Evolutionary conservation across 2,113 vertebrate species (phyloP).

Genomic region (Catharus bicknelli): DNA sequence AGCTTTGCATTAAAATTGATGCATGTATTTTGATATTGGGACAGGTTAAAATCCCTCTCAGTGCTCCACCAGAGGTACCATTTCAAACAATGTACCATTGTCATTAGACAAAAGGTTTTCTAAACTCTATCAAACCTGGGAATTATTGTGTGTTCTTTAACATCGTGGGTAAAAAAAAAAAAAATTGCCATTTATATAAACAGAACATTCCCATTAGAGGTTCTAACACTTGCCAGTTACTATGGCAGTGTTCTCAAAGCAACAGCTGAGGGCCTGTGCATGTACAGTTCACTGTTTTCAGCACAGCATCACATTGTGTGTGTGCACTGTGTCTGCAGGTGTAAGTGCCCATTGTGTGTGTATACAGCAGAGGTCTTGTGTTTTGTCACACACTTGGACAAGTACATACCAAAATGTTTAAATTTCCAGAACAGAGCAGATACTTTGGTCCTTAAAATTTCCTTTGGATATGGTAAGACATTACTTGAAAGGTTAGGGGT

Average conservation of each 20-base stretch:
- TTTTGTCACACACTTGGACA: background rate
- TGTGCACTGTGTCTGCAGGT: background rate
- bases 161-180: background rate
- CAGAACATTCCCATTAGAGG: background rate
- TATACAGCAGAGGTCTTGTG: background rate
- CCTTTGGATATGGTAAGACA: background rate
- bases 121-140: background rate
- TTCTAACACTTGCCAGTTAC: background rate
- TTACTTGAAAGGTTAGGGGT: background rate
- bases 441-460: background rate
- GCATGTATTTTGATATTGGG: background rate
- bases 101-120: background rate
- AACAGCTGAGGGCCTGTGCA: background rate
- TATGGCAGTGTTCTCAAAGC: background rate
- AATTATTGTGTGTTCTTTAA: background rate
- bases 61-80: background rate
- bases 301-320: accelerated
- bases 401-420: background rate
- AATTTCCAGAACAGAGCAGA: background rate
- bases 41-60: background rate
- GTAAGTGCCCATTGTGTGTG: accelerated
- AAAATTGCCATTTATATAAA: background rate
- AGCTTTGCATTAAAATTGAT: background rate
- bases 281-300: background rate
- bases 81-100: background rate